phyloP scores from a whole-genome alignment of 2,113 vertebrate species.

The Phyllopteryx taeniolatus region DNA sequence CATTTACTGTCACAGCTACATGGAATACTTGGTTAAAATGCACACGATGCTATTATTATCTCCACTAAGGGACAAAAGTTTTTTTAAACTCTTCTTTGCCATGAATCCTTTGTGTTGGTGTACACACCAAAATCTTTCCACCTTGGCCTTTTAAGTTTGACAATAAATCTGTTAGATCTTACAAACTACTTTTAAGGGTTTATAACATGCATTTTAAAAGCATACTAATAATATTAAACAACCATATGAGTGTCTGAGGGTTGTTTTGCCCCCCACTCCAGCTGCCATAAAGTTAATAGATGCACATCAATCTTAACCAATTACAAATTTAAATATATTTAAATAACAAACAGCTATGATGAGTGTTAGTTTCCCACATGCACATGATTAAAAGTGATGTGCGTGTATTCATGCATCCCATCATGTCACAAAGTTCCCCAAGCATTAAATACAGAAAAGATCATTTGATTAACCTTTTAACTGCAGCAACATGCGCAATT shows the following conservation, averaged over 20 bases:
- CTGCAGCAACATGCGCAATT: neutral
- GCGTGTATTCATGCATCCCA: neutral
- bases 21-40: neutral
- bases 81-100: neutral
- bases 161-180: too few species aligned
- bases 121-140: neutral
- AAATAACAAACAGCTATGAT: conserved; percentile 1
- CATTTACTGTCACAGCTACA: neutral
- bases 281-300: neutral
- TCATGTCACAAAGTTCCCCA: neutral
- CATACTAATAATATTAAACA: neutral
- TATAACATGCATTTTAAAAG: neutral
- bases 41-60: neutral
- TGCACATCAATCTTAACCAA: neutral
- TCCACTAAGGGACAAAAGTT: neutral
- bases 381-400: conserved; percentile 1
- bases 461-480: conserved; percentile 8
- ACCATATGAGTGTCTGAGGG: neutral
- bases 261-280: neutral
- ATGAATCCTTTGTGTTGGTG: neutral
- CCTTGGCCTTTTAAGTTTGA: too few species aligned
- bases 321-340: neutral
- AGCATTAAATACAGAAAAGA: conserved; percentile 1
- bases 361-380: neutral
- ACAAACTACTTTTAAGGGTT: neutral